A percentile compares a stretch with the other conserved stretches of the same genome.
Evolutionary conservation across 2,888 invertebrate genomes (phyloP).

Genomic region (Podabrus alpinus): DNA sequence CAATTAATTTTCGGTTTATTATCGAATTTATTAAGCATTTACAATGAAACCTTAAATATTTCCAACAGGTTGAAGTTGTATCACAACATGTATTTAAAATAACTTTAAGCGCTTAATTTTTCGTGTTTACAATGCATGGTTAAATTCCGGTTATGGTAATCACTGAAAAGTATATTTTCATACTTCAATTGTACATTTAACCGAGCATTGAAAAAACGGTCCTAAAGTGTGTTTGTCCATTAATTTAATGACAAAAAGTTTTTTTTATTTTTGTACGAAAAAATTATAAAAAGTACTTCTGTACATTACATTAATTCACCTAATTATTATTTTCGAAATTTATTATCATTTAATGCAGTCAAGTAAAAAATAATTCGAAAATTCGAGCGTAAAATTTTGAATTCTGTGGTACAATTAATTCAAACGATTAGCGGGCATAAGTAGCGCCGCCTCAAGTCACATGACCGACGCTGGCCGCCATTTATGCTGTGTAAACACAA

Average conservation of each 20-base stretch:
- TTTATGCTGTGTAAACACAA: slow-evolving; percentile 66
- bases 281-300: background rate
- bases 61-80: no score
- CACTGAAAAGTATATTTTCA: no score
- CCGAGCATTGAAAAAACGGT: no score
- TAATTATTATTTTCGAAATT: background rate
- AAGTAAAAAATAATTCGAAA: background rate
- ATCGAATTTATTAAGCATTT: no score
- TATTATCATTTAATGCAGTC: background rate
- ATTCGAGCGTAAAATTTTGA: background rate
- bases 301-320: background rate
- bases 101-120: background rate
- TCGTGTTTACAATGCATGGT: no score
- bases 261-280: background rate
- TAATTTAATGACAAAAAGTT: background rate
- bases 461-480: slow-evolving; percentile 68
- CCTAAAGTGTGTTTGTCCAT: no score
- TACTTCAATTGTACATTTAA: no score
- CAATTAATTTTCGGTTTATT: no score
- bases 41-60: no score
- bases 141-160: no score
- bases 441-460: slow-evolving; percentile 51
- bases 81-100: background rate
- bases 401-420: background rate
- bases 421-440: background rate